Conservation (phyloP, 2,888 invertebrate species). For the Brenthis daphne region DNA sequence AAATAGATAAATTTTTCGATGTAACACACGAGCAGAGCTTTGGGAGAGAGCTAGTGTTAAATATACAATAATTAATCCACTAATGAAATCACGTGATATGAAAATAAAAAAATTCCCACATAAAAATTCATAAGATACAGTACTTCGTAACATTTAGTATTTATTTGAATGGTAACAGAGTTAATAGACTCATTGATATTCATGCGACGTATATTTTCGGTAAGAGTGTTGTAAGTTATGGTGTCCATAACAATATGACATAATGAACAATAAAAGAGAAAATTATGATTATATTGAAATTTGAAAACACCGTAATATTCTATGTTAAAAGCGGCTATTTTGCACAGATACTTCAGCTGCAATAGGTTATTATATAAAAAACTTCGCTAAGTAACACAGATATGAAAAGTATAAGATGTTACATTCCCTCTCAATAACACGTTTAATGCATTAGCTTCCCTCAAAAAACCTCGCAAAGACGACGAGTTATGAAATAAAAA, state of each 20-base stretch:
- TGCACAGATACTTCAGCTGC: no score
- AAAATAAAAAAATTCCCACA: background rate
- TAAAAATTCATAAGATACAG: constrained; percentile 10
- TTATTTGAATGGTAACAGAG: constrained; percentile 9
- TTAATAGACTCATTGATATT: constrained; percentile 16
- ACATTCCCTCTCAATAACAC: no score
- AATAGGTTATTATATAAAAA: no score
- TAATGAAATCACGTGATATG: constrained; percentile 12
- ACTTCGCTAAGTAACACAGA: no score
- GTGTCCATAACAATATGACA: constrained; percentile 29
- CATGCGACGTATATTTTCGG: constrained; percentile 14
- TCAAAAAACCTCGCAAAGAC: no score
- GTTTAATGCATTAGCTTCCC: no score
- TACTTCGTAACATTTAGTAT: constrained; percentile 21
- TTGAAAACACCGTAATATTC: background rate
- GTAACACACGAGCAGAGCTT: no score
- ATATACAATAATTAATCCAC: constrained; percentile 9
- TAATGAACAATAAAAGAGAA: constrained; percentile 23
- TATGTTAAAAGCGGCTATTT: no score
- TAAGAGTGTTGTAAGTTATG: constrained; percentile 24
- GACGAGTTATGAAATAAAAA: no score
- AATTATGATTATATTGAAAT: background rate
- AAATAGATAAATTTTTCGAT: no score
- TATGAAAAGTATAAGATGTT: no score
- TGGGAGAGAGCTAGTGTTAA: no score